A percentile compares a stretch with the other conserved stretches of the same genome.
Conservation (phyloP, 2,113 vertebrate genomes). For the Motacilla tschutschensis region DNA sequence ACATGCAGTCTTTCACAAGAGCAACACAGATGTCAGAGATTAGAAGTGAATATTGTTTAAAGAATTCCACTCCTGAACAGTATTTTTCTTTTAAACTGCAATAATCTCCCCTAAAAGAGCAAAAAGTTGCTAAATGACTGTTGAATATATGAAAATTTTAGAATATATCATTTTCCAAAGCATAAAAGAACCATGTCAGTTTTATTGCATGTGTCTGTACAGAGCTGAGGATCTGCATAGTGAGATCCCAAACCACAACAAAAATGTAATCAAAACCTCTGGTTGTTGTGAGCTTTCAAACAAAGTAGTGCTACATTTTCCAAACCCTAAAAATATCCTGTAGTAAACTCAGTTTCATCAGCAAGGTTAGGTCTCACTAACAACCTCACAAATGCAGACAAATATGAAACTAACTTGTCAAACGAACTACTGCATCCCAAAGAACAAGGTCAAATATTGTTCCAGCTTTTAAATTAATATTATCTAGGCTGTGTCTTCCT, state of each 20-base stretch:
- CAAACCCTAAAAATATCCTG: neutral
- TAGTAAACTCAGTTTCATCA: neutral
- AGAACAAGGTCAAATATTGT: constrained; percentile 33
- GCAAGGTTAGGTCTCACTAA: constrained; percentile 1
- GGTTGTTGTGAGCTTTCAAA: neutral
- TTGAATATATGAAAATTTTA: neutral
- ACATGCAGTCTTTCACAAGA: neutral
- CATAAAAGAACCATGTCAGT: neutral
- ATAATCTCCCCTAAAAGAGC: neutral
- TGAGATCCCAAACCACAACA: neutral
- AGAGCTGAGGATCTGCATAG: neutral
- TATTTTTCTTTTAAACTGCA: neutral
- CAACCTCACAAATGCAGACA: neutral
- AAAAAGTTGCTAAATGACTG: neutral
- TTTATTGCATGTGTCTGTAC: neutral
- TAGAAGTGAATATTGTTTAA: neutral
- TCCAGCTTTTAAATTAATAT: constrained; percentile 37
- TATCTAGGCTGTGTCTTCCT: neutral
- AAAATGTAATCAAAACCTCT: neutral
- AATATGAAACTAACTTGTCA: neutral
- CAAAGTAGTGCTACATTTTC: neutral
- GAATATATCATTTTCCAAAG: neutral
- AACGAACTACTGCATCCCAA: neutral
- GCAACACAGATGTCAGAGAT: neutral
- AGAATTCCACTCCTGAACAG: neutral